These are phyloP conservation scores for Noctua janthina DNA, from an alignment of 2,888 invertebrate genomes.

Conservation along the genomic window DNA sequence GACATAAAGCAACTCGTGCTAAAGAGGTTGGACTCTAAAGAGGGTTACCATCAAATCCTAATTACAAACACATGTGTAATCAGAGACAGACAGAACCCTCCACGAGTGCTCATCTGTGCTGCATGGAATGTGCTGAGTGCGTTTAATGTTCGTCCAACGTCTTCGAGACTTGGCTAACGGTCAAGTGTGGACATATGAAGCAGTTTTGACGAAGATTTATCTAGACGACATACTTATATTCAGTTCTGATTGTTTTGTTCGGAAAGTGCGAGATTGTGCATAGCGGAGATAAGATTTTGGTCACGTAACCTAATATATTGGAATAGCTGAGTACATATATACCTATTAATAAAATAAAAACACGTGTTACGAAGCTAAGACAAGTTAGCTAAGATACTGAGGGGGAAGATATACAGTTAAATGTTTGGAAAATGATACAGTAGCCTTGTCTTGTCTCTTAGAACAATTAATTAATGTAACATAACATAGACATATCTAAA, in stretches of 20 bases:
- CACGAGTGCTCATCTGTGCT: conserved; percentile 30
- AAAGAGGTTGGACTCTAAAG: conserved; percentile 7
- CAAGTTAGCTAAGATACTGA: background rate
- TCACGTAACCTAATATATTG: background rate
- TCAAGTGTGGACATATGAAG: conserved; percentile 45
- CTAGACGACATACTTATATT: conserved; percentile 40
- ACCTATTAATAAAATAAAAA: background rate
- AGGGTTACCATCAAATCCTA: conserved; percentile 48
- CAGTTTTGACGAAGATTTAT: conserved; percentile 38
- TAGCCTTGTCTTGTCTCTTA: background rate
- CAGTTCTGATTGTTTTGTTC: background rate
- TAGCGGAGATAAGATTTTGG: background rate
- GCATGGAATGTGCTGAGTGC: conserved; percentile 51
- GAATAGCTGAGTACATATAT: background rate
- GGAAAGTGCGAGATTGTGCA: background rate
- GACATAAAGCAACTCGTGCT: background rate
- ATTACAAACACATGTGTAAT: conserved; percentile 72
- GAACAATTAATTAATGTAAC: conserved; percentile 9
- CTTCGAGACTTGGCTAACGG: conserved; percentile 49
- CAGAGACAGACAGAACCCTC: conserved; percentile 64
- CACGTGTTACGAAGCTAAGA: background rate
- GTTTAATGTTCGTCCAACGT: conserved; percentile 56
- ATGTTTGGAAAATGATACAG: conserved; percentile 6
- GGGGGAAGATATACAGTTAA: background rate
- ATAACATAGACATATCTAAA: conserved; percentile 1